Percentiles rank a stretch among this genome's conserved stretches.
Evolutionary conservation across 2,888 invertebrate genomes (phyloP).

Genomic region (Rosalia funebris): DNA sequence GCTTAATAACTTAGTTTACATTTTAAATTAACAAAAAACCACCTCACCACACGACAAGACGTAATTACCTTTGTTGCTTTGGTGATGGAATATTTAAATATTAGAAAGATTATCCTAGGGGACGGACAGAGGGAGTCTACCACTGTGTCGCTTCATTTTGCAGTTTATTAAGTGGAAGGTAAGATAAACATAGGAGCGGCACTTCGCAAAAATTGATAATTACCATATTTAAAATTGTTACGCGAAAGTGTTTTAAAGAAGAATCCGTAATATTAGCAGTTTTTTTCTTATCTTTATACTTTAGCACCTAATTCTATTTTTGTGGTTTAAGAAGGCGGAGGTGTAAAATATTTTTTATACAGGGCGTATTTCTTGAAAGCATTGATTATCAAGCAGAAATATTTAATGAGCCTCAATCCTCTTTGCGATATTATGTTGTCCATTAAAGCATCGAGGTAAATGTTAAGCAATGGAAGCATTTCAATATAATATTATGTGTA

Average conservation of each 20-base stretch:
- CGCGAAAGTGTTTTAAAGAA: background rate
- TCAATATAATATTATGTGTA: too few species aligned
- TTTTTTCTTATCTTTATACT: background rate
- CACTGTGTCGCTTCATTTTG: slow-evolving; percentile 11
- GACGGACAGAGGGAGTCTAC: background rate
- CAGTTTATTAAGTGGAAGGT: slow-evolving; percentile 10
- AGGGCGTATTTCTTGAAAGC: too few species aligned
- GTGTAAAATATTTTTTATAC: too few species aligned
- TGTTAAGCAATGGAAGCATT: too few species aligned
- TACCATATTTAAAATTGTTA: slow-evolving; percentile 11
- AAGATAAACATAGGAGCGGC: slow-evolving; percentile 15
- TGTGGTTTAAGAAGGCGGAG: too few species aligned
- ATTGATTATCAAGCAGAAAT: too few species aligned
- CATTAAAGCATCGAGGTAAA: too few species aligned
- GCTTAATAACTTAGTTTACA: slow-evolving; percentile 50
- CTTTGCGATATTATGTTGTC: too few species aligned
- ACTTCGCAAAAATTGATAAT: slow-evolving; percentile 15
- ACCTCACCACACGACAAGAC: slow-evolving; percentile 28
- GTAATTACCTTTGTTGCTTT: slow-evolving; percentile 36
- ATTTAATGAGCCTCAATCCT: too few species aligned
- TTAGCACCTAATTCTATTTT: too few species aligned
- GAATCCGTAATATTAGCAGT: background rate
- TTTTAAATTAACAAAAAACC: slow-evolving; percentile 48
- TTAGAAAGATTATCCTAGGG: slow-evolving; percentile 18
- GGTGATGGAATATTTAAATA: slow-evolving; percentile 31